phyloP scores from a whole-genome alignment of 2,797 vertebrate genomes.

The Peromyscus attwateri region DNA sequence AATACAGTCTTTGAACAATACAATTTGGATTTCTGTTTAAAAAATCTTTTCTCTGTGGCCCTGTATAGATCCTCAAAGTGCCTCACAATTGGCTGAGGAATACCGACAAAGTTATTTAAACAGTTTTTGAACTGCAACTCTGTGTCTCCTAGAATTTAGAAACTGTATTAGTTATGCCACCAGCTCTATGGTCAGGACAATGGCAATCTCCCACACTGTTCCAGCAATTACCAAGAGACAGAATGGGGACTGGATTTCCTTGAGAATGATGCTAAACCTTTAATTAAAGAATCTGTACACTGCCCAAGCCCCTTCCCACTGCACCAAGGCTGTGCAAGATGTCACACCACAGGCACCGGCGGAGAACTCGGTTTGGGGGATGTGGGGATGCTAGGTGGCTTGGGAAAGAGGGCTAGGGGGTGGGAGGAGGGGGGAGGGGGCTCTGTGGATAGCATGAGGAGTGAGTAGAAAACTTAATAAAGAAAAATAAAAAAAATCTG shows the following conservation, averaged over 20 bases:
- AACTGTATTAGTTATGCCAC: not conserved
- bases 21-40: too few relatives aligned
- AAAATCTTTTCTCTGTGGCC: not conserved
- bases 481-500: too few relatives aligned
- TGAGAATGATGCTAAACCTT: not conserved
- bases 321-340: too few relatives aligned
- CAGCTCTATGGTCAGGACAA: rapidly evolving
- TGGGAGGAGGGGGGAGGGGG: too few relatives aligned
- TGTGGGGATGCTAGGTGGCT: too few relatives aligned
- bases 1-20: not conserved
- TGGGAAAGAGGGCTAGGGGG: too few relatives aligned
- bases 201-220: rapidly evolving
- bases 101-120: not conserved
- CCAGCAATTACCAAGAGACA: not conserved
- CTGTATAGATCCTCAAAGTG: not conserved
- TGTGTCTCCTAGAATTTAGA: not conserved
- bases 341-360: too few relatives aligned
- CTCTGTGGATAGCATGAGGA: too few relatives aligned
- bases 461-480: too few relatives aligned
- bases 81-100: not conserved
- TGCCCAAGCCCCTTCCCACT: too few relatives aligned
- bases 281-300: not conserved
- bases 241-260: not conserved
- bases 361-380: too few relatives aligned
- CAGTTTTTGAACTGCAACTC: not conserved